Evolutionary conservation across 2,797 vertebrate genomes (phyloP).

Genomic region (Jordanella pulchra): DNA sequence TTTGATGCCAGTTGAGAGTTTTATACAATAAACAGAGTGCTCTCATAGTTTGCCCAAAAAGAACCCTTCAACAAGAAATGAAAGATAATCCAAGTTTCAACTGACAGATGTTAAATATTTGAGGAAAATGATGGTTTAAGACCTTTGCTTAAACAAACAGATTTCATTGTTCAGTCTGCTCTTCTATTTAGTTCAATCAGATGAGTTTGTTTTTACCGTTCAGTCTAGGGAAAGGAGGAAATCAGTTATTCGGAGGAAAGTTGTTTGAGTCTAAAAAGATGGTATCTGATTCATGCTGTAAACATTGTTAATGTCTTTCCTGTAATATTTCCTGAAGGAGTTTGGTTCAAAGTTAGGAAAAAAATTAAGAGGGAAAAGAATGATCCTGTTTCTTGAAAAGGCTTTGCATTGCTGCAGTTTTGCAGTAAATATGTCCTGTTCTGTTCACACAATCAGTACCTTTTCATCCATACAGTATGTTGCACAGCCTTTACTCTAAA

Average conservation of each 20-base stretch:
- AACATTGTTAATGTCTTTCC: constrained; percentile 1
- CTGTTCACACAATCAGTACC: not conserved
- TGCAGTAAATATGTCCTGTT: not conserved
- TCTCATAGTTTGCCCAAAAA: not conserved
- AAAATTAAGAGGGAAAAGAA: not conserved
- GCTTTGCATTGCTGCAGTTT: not conserved
- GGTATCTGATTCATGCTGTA: not conserved
- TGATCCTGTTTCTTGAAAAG: constrained; percentile 1
- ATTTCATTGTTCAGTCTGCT: not conserved
- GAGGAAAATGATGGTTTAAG: not conserved
- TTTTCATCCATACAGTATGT: too few relatives aligned
- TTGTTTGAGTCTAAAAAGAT: not conserved
- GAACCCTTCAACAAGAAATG: not conserved
- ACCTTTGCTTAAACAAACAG: not conserved
- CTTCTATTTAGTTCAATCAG: not conserved
- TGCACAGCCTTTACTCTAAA: not conserved
- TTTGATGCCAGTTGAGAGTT: not conserved
- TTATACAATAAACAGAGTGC: not conserved
- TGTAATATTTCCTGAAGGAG: not conserved
- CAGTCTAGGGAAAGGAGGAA: not conserved
- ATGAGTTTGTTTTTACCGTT: not conserved
- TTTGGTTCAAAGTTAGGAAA: constrained; percentile 2
- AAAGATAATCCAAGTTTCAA: not conserved
- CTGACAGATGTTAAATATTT: not conserved
- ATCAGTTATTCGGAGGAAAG: not conserved